Percentiles rank a stretch among this genome's conserved stretches.
phyloP scores from a whole-genome alignment of 2,113 vertebrate genomes.

The Rattus rattus region DNA sequence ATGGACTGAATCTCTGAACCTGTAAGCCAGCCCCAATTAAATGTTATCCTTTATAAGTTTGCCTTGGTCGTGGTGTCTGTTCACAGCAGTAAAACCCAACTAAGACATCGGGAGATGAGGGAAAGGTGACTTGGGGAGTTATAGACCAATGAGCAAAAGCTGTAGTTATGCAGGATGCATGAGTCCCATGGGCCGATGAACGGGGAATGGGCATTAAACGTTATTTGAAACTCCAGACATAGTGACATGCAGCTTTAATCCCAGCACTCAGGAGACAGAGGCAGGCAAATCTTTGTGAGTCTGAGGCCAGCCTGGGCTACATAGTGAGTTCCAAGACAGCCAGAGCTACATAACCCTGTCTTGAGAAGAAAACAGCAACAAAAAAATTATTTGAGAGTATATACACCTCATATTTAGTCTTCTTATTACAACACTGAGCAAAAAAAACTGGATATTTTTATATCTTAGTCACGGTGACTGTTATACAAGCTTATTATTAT shows the following conservation, averaged over 20 bases:
- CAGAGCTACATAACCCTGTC: not conserved
- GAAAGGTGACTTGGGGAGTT: not conserved
- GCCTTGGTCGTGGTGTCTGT: too few relatives aligned
- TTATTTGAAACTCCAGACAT: not conserved
- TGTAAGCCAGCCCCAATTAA: too few relatives aligned
- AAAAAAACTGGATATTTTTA: not conserved
- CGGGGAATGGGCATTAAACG: not conserved
- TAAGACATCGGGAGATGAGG: not conserved
- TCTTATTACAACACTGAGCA: not conserved
- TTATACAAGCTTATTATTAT: not conserved
- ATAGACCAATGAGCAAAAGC: not conserved
- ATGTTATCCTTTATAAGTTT: too few relatives aligned
- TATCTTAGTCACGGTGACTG: not conserved
- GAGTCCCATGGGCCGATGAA: not conserved
- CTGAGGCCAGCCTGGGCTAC: not conserved
- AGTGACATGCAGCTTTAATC: not conserved
- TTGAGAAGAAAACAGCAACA: not conserved
- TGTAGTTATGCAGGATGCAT: not conserved
- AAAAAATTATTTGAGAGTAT: not conserved
- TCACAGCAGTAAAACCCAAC: too few relatives aligned
- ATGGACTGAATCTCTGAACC: too few relatives aligned
- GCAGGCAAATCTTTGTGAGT: not conserved
- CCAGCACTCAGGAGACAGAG: not conserved
- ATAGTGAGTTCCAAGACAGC: not conserved
- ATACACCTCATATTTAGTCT: not conserved